Conservation (phyloP, 2,113 vertebrate genomes). For the Riparia riparia region DNA sequence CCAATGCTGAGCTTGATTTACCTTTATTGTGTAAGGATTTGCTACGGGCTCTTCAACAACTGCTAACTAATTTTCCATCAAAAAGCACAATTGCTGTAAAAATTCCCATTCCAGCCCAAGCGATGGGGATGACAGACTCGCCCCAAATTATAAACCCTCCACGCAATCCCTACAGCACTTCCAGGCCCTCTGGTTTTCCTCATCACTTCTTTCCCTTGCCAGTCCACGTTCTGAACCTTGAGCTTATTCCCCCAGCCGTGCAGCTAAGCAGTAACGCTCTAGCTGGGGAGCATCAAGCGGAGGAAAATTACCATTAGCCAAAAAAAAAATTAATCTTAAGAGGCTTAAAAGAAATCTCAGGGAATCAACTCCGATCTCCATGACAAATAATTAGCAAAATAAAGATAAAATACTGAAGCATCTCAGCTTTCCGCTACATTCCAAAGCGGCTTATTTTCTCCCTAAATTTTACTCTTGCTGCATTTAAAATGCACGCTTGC, state of each 20-base stretch:
- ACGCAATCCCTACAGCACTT: not conserved
- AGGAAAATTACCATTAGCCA: conserved; percentile 56
- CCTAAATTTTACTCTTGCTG: conserved; percentile 9
- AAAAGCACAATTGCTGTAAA: conserved; percentile 10
- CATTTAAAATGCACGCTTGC: not conserved
- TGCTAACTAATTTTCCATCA: conserved; percentile 45
- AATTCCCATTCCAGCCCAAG: conserved; percentile 17
- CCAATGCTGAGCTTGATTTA: conserved; percentile 55
- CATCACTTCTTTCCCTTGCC: conserved; percentile 11
- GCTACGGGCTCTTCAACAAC: conserved; percentile 24
- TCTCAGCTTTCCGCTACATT: conserved; percentile 51
- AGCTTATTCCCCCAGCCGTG: conserved; percentile 12
- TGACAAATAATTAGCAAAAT: conserved; percentile 69
- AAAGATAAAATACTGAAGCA: conserved; percentile 57
- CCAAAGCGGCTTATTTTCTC: conserved; percentile 49
- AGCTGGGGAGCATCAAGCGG: not conserved
- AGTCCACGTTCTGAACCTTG: conserved; percentile 52
- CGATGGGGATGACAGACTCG: not conserved
- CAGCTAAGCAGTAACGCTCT: conserved; percentile 48
- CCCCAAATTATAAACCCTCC: not conserved
- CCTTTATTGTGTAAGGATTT: conserved; percentile 53
- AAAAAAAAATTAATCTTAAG: conserved; percentile 56
- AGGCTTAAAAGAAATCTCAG: conserved; percentile 60
- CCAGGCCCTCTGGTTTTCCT: not conserved
- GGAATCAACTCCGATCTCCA: conserved; percentile 47